Conservation (phyloP, 2,113 vertebrate genomes). For the Tetrax tetrax region DNA sequence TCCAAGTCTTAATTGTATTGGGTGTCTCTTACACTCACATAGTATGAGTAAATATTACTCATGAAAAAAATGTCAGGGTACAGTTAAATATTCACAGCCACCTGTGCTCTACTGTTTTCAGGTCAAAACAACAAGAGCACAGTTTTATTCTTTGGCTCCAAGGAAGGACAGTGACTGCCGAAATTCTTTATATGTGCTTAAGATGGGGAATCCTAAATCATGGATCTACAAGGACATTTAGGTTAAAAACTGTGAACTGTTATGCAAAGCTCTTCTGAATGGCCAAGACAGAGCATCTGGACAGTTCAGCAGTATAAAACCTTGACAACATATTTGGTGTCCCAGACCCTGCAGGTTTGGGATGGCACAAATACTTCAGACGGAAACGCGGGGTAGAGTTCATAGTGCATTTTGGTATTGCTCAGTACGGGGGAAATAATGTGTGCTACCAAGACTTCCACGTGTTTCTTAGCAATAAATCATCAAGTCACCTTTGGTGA, state of each 20-base stretch:
- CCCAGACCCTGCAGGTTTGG: background rate
- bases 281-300: background rate
- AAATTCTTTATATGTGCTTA: background rate
- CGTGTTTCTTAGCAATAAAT: background rate
- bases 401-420: background rate
- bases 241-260: background rate
- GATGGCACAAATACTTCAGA: background rate
- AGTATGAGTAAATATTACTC: background rate
- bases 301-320: background rate
- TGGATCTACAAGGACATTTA: background rate
- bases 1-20: background rate
- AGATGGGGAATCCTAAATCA: background rate
- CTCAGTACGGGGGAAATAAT: background rate
- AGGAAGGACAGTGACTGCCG: background rate
- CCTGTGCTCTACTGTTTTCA: background rate
- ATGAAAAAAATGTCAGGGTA: background rate
- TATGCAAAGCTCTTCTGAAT: background rate
- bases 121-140: background rate
- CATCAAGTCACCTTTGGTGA: background rate
- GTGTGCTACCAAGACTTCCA: fast-evolving
- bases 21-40: background rate
- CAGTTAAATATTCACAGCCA: background rate
- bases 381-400: background rate
- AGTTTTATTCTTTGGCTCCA: background rate
- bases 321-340: background rate